phyloP scores from a whole-genome alignment of 2,113 vertebrate species.

The human region DNA sequence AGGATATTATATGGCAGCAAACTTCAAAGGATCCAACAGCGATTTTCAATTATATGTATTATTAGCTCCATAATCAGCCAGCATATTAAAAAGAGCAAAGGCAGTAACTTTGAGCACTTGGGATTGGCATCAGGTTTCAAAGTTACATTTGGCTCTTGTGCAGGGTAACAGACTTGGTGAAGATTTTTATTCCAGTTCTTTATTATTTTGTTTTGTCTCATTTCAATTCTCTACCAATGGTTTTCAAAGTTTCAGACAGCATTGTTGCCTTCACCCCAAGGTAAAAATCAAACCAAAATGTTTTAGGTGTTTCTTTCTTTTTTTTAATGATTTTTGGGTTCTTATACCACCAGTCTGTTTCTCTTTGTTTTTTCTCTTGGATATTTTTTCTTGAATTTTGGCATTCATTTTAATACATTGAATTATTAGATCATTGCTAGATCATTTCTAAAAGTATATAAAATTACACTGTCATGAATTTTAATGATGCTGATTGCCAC shows the following conservation, averaged over 20 bases:
- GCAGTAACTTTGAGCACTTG: conserved; percentile 31
- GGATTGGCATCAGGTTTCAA: conserved; percentile 73
- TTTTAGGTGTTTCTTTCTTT: background rate
- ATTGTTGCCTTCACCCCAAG: background rate
- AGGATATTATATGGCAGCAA: conserved; percentile 58
- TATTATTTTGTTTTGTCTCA: conserved; percentile 24
- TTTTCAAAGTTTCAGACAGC: conserved; percentile 37
- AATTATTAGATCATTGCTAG: background rate
- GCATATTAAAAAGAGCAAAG: conserved; percentile 57
- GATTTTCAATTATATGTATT: conserved; percentile 59
- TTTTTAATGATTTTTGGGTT: background rate
- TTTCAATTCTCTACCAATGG: conserved; percentile 41
- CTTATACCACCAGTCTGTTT: background rate
- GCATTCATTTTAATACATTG: conserved; percentile 9
- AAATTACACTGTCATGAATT: conserved; percentile 39
- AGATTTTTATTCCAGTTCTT: conserved; percentile 5
- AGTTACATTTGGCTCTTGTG: conserved; percentile 58
- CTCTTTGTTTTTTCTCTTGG: background rate
- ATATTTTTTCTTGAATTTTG: conserved; percentile 33
- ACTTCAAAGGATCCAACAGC: conserved; percentile 62
- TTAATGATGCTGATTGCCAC: background rate
- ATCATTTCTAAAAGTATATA: conserved; percentile 22
- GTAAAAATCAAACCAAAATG: conserved; percentile 44
- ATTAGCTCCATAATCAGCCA: conserved; percentile 55
- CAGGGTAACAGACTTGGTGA: conserved; percentile 31